Evolutionary conservation across 2,113 vertebrate genomes (phyloP).

Genomic region (Lophochroa leadbeateri): DNA sequence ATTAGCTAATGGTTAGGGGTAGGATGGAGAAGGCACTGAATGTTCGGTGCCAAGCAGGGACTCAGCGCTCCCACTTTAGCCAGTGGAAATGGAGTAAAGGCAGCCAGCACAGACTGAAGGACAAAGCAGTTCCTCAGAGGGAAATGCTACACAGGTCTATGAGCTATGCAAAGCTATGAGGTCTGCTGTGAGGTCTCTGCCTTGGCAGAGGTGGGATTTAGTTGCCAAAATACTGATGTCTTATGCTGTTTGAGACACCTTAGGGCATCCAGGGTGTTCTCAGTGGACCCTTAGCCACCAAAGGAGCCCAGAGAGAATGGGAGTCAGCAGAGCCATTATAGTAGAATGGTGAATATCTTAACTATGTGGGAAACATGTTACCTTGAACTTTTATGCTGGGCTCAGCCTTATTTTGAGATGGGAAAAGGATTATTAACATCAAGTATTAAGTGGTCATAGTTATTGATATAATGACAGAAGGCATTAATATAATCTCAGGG

Average conservation of each 20-base stretch:
- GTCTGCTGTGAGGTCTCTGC: neutral
- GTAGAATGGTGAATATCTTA: neutral
- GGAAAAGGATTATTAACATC: neutral
- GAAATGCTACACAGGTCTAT: neutral
- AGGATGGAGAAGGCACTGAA: neutral
- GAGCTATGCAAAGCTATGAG: neutral
- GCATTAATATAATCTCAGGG: neutral
- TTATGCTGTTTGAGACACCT: neutral
- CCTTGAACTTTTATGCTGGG: neutral
- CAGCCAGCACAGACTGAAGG: neutral
- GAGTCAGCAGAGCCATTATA: neutral
- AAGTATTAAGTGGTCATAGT: neutral
- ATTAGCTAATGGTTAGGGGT: neutral
- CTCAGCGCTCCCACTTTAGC: neutral
- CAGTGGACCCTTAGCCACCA: neutral
- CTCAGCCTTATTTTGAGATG: neutral
- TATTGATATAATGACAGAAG: neutral
- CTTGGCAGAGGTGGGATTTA: neutral
- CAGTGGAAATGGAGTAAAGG: neutral
- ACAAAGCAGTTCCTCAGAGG: neutral
- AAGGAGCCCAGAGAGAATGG: neutral
- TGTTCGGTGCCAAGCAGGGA: rapidly evolving
- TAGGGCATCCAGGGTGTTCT: neutral
- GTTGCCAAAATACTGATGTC: neutral
- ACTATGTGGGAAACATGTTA: neutral